Conservation (phyloP, 1,140 invertebrate species). For the Brachionus rubens region DNA sequence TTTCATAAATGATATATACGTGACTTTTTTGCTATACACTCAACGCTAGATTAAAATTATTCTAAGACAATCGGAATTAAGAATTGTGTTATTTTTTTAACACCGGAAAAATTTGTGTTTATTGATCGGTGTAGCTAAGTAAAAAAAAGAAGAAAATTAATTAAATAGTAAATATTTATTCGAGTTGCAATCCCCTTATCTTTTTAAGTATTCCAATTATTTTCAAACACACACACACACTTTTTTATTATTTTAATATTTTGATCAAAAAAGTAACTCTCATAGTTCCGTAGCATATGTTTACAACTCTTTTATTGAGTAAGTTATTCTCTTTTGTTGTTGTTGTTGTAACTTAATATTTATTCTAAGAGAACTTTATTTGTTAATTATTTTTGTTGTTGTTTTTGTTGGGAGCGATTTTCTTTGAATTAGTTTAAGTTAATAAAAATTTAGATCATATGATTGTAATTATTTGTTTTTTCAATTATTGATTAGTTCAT, state of each 20-base stretch:
- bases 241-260: constrained; percentile 28
- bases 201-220: not conserved
- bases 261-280: not conserved
- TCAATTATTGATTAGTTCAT: not conserved
- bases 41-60: no score
- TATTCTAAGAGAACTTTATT: constrained; percentile 26
- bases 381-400: constrained; percentile 12
- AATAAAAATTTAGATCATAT: not conserved
- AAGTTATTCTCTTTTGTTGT: not conserved
- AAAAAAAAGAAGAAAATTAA: no score
- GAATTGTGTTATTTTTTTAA: not conserved
- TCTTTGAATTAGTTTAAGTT: constrained; percentile 18
- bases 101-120: constrained; percentile 26
- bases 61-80: not conserved
- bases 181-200: not conserved
- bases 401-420: no score
- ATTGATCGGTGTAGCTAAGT: constrained; percentile 5
- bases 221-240: not conserved
- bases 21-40: not conserved
- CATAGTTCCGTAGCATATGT: constrained; percentile 29
- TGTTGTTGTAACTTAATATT: constrained; percentile 15
- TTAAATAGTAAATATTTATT: constrained; percentile 25
- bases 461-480: not conserved
- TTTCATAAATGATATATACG: no score
- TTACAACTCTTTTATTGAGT: constrained; percentile 3